Conservation (phyloP, 1,140 invertebrate genomes). For the Hypothenemus hampei region DNA sequence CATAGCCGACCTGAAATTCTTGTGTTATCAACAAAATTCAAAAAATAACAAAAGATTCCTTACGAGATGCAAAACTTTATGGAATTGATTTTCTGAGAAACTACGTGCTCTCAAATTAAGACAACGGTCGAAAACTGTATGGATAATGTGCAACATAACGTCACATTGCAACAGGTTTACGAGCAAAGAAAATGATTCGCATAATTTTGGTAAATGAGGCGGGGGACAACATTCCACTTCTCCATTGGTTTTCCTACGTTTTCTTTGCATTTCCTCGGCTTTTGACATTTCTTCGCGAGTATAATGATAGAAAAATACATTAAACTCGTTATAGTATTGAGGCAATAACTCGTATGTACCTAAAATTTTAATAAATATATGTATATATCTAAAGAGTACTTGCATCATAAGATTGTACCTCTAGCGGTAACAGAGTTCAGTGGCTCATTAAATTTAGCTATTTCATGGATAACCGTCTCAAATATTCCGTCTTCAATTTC, state of each 20-base stretch:
- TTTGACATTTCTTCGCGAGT: conserved; percentile 90
- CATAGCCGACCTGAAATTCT: conserved; percentile 65
- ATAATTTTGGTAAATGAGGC: conserved; percentile 75
- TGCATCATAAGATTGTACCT: conserved; percentile 51
- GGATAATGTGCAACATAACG: conserved; percentile 82
- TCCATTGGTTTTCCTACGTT: conserved; percentile 68
- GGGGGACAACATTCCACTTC: conserved; percentile 90
- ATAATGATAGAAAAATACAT: conserved; percentile 98
- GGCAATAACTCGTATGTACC: conserved; percentile 88
- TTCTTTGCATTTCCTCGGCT: conserved; percentile 87
- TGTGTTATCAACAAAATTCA: conserved; percentile 33
- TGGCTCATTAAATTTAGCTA: conserved; percentile 88
- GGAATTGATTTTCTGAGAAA: conserved; percentile 88
- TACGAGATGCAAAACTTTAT: conserved; percentile 68
- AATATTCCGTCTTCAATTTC: conserved; percentile 78
- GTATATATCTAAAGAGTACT: neutral
- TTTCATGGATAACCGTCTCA: conserved; percentile 81
- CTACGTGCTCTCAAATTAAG: conserved; percentile 67
- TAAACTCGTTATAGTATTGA: conserved; percentile 80
- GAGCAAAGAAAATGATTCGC: conserved; percentile 69
- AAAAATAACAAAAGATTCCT: neutral
- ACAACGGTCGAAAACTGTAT: conserved; percentile 62
- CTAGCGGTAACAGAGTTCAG: conserved; percentile 46
- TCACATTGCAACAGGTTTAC: conserved; percentile 86
- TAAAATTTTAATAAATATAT: conserved; percentile 4